Evolutionary conservation across 2,113 vertebrate genomes (phyloP).

Genomic region (Otus sunia): DNA sequence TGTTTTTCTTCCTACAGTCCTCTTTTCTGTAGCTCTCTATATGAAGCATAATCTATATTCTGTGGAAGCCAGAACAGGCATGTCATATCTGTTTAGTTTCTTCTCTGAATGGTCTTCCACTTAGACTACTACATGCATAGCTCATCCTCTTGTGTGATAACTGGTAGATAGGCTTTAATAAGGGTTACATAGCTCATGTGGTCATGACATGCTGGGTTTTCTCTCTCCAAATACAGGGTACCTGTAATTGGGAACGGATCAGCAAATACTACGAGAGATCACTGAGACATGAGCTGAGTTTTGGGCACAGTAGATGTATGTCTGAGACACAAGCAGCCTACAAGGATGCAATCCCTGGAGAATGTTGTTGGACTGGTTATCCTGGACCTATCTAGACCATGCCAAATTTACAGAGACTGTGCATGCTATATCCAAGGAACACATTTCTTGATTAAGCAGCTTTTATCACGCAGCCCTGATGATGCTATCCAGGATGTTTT

Average conservation of each 20-base stretch:
- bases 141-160: background rate
- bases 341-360: slow-evolving; percentile 11
- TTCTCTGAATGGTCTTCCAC: background rate
- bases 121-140: background rate
- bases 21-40: background rate
- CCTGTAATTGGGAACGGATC: background rate
- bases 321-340: background rate
- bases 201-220: background rate
- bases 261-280: background rate
- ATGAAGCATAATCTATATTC: background rate
- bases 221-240: background rate
- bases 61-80: background rate
- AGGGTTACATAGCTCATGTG: background rate
- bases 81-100: background rate
- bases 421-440: background rate
- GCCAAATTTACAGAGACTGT: background rate
- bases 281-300: background rate
- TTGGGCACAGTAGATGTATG: background rate
- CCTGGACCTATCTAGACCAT: background rate
- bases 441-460: background rate
- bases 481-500: background rate
- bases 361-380: slow-evolving; percentile 57
- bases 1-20: background rate
- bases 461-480: background rate
- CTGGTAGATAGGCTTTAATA: background rate